A percentile compares a stretch with the other conserved stretches of the same genome.
Conservation (phyloP, 2,888 invertebrate species). For the Ophion costatus region DNA sequence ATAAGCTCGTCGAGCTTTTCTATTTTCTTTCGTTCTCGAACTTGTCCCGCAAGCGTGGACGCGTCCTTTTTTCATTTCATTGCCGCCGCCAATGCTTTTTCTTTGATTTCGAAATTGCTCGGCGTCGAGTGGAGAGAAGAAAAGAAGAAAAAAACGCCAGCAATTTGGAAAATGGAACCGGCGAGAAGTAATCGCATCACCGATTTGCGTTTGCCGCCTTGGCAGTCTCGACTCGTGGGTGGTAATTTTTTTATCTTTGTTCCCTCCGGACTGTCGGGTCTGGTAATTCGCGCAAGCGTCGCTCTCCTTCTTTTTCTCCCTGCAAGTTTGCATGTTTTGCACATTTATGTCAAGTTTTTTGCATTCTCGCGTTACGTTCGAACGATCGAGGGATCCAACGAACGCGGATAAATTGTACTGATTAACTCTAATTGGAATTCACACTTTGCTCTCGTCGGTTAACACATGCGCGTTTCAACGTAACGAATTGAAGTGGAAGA, state of each 20-base stretch:
- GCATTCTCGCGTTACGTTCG: constrained; percentile 57
- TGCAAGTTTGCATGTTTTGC: not conserved
- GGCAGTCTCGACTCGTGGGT: not conserved
- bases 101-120: not conserved
- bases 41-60: not conserved
- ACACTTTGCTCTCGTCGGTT: constrained; percentile 33
- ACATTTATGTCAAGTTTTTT: not conserved
- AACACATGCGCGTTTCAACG: constrained; percentile 3
- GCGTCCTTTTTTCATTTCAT: not conserved
- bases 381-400: constrained; percentile 37
- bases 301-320: not conserved
- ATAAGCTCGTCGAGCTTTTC: not conserved
- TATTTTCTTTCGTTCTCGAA: not conserved
- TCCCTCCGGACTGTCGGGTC: not conserved
- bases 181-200: not conserved
- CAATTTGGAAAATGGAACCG: not conserved
- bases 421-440: constrained; percentile 7
- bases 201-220: not conserved
- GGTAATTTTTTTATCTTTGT: not conserved
- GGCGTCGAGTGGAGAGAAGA: not conserved
- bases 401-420: not conserved
- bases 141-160: not conserved
- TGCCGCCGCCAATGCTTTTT: not conserved
- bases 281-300: not conserved
- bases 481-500: not conserved